Conservation (phyloP, 2,113 vertebrate species). For the Microcebus tavaratra region DNA sequence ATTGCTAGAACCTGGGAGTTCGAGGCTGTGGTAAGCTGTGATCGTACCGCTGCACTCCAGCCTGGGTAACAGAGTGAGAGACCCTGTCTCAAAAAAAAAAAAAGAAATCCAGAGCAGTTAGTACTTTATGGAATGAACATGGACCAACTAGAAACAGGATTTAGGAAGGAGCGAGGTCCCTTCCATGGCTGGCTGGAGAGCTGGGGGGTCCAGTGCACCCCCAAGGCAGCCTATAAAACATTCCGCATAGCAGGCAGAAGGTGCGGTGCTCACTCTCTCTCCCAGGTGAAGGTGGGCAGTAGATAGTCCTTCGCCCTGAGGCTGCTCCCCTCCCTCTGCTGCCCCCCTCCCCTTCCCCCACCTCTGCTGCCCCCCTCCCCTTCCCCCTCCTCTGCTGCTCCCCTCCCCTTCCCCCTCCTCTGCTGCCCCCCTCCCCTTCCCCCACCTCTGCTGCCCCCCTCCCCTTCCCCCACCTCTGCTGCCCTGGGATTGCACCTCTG, state of each 20-base stretch:
- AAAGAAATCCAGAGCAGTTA: too few species aligned
- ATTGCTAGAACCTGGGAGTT: too few species aligned
- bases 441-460: background rate
- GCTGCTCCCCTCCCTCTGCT: background rate
- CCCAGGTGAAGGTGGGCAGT: background rate
- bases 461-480: too few species aligned
- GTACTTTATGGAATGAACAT: too few species aligned
- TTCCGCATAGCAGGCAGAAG: fast-evolving
- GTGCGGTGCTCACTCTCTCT: too few species aligned
- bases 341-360: background rate
- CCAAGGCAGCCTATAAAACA: background rate
- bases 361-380: background rate
- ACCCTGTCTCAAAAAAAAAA: too few species aligned
- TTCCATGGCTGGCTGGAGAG: background rate
- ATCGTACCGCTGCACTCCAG: too few species aligned
- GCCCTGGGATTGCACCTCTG: too few species aligned
- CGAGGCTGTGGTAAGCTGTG: too few species aligned
- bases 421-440: background rate
- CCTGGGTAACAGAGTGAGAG: too few species aligned
- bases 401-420: too few species aligned
- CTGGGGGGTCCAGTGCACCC: background rate
- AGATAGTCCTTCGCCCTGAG: background rate
- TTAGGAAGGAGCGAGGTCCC: background rate
- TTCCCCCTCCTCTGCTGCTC: background rate
- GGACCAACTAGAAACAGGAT: background rate